Evolutionary conservation across 2,797 vertebrate genomes (phyloP).

Genomic region (Pangasius macronema): DNA sequence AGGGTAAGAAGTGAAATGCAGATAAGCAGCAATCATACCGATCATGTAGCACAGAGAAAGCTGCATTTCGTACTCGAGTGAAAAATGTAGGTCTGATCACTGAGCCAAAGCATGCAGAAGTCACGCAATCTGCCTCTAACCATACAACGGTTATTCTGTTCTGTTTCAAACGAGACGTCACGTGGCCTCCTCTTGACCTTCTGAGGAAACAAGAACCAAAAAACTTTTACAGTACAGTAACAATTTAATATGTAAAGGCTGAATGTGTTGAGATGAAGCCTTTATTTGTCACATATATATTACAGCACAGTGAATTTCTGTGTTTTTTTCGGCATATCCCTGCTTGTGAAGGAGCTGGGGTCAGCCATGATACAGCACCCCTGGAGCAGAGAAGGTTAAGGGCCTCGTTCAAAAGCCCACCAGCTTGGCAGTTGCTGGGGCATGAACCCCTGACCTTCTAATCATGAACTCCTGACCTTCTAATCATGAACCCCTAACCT

Average conservation of each 20-base stretch:
- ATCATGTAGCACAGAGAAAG: conserved; percentile 1
- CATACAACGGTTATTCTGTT: conserved; percentile 24
- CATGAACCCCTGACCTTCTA: too few species aligned
- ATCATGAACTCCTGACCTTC: too few species aligned
- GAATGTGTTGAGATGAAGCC: not conserved
- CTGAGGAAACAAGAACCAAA: conserved; percentile 25
- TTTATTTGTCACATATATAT: too few species aligned
- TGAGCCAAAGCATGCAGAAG: conserved; percentile 1
- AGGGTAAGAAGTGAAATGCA: conserved; percentile 3
- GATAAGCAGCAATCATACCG: conserved; percentile 8
- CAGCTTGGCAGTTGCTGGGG: too few species aligned
- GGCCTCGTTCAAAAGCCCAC: too few species aligned
- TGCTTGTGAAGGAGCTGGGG: too few species aligned
- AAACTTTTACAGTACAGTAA: not conserved
- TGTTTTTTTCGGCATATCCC: too few species aligned
- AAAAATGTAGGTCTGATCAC: not conserved
- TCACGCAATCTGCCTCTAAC: conserved; percentile 10
- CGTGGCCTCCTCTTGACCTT: conserved; percentile 17
- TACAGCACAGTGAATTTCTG: too few species aligned
- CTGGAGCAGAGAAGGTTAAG: too few species aligned
- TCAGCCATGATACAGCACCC: too few species aligned
- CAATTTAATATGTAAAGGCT: not conserved
- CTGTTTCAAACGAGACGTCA: conserved; percentile 26
- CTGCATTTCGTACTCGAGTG: conserved; percentile 32
- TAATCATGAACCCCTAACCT: too few species aligned